phyloP scores from a whole-genome alignment of 2,888 invertebrate species.

The Melikaiella ostensackeni region DNA sequence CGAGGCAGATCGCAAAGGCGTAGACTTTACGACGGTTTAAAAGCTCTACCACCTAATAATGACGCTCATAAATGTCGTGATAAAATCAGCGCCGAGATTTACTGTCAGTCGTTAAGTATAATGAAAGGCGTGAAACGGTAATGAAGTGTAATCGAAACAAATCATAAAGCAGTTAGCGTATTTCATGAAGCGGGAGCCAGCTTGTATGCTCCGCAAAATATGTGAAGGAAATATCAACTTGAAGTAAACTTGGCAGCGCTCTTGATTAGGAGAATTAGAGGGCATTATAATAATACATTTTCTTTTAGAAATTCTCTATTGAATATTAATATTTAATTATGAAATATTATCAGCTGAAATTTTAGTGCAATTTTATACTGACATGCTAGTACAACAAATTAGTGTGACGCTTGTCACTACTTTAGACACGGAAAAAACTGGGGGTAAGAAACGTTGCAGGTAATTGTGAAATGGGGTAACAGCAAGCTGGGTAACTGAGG shows the following conservation, averaged over 20 bases:
- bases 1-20: conserved; percentile 71
- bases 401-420: too few relatives aligned
- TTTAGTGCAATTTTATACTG: too few relatives aligned
- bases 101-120: conserved; percentile 71
- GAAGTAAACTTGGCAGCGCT: neutral
- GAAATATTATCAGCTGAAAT: too few relatives aligned
- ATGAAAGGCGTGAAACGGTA: conserved; percentile 73
- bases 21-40: conserved; percentile 73
- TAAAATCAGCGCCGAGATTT: conserved; percentile 75
- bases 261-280: conserved; percentile 1
- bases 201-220: neutral
- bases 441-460: too few relatives aligned
- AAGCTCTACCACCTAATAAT: conserved; percentile 75
- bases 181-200: conserved; percentile 41
- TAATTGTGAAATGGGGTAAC: too few relatives aligned
- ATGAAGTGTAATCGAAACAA: conserved; percentile 76
- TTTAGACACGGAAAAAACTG: too few relatives aligned
- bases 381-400: too few relatives aligned
- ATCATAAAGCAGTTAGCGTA: conserved; percentile 69
- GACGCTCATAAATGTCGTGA: conserved; percentile 76
- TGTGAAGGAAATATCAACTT: neutral
- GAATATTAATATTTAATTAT: too few relatives aligned
- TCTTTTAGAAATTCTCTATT: neutral
- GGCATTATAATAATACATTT: neutral
- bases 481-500: too few relatives aligned